phyloP scores from a whole-genome alignment of 2,888 invertebrate genomes.

The Panopea generosa region DNA sequence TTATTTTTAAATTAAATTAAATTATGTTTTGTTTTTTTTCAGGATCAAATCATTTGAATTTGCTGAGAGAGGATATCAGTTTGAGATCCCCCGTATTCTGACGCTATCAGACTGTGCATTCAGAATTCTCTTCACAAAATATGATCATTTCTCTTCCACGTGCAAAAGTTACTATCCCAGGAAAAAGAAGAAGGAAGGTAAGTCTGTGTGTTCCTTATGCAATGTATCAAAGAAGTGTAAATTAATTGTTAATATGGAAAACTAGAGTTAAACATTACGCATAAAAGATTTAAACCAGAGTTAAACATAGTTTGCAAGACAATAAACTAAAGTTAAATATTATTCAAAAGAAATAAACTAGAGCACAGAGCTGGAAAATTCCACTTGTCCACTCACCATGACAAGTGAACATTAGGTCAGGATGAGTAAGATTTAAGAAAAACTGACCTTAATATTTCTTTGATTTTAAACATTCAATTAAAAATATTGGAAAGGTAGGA shows the following conservation, averaged over 20 bases:
- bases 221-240: not conserved
- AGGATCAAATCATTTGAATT: constrained; percentile 84
- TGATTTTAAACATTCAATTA: too few species aligned
- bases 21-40: constrained; percentile 33
- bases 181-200: constrained; percentile 76
- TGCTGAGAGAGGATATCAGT: constrained; percentile 78
- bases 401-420: too few species aligned
- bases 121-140: constrained; percentile 81
- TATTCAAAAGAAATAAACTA: too few species aligned
- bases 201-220: constrained; percentile 9
- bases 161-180: constrained; percentile 78
- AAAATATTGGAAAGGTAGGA: too few species aligned
- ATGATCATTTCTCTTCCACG: constrained; percentile 82
- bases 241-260: not conserved
- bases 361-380: too few species aligned
- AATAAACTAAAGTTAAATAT: not conserved
- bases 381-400: too few species aligned
- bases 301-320: too few species aligned
- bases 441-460: too few species aligned
- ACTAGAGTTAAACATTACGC: not conserved
- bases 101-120: constrained; percentile 82
- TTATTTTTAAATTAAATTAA: not conserved
- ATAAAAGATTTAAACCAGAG: not conserved
- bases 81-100: constrained; percentile 83
- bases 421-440: too few species aligned